These are phyloP conservation scores for Platycnemis pennipes DNA, from an alignment of 2,888 invertebrate genomes.

Conservation along the genomic window DNA sequence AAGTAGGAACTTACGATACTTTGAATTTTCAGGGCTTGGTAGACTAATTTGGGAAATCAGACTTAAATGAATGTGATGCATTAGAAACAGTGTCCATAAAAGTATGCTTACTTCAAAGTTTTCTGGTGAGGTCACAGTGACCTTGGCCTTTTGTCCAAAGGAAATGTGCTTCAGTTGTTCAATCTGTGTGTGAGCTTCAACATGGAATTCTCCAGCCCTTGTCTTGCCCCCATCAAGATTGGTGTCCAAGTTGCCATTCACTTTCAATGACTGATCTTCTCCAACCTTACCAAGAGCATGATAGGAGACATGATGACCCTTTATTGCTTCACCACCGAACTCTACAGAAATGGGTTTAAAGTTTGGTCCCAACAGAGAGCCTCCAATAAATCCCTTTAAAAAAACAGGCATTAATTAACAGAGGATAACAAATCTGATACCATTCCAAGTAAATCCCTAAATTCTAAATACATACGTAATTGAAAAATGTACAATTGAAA, in stretches of 20 bases:
- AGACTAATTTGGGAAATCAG: not conserved
- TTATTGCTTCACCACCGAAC: constrained; percentile 14
- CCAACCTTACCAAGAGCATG: constrained; percentile 46
- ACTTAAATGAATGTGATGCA: too few relatives aligned
- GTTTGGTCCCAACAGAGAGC: not conserved
- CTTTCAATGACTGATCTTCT: constrained; percentile 37
- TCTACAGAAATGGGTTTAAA: not conserved
- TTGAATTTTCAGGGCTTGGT: not conserved
- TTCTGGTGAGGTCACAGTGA: not conserved
- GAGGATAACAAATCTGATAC: not conserved
- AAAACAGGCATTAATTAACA: not conserved
- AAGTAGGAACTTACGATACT: too few relatives aligned
- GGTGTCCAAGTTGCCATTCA: not conserved
- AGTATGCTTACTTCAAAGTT: constrained; percentile 2
- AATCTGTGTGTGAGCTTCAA: constrained; percentile 29
- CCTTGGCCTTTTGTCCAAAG: constrained; percentile 35
- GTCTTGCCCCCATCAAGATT: constrained; percentile 34
- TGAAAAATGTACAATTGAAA: too few relatives aligned
- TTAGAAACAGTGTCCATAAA: too few relatives aligned
- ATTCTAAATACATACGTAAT: too few relatives aligned
- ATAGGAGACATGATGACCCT: not conserved
- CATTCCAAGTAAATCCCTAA: not conserved
- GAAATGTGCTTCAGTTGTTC: not conserved
- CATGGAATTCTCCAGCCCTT: constrained; percentile 6
- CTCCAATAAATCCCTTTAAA: constrained; percentile 28